These are phyloP conservation scores for Scarus forsteni DNA, from an alignment of 2,797 vertebrate species.

Conservation along the genomic window DNA sequence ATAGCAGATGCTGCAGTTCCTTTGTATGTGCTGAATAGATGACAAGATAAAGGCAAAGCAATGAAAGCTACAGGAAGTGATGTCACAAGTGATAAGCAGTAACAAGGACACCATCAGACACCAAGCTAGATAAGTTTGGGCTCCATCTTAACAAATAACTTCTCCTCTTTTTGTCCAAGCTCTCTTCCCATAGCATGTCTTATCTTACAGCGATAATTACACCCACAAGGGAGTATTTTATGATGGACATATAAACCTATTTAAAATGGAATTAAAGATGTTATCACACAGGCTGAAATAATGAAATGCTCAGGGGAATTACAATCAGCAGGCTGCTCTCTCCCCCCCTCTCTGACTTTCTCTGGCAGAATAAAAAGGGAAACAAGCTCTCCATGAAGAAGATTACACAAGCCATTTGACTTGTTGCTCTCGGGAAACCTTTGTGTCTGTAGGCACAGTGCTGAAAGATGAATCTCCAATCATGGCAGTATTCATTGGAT, in stretches of 20 bases:
- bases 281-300: conserved; percentile 78
- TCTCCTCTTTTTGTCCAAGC: conserved; percentile 77
- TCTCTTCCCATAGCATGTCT: conserved; percentile 72
- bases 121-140: conserved; percentile 69
- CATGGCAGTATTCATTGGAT: conserved; percentile 32
- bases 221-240: conserved; percentile 82
- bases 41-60: conserved; percentile 73
- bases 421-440: conserved; percentile 64
- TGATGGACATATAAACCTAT: conserved; percentile 85
- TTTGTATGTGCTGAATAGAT: conserved; percentile 74
- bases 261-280: conserved; percentile 88
- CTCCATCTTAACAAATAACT: conserved; percentile 74
- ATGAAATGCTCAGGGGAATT: conserved; percentile 81
- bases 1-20: conserved; percentile 56
- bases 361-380: conserved; percentile 64
- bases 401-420: conserved; percentile 72
- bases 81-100: conserved; percentile 78
- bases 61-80: conserved; percentile 79
- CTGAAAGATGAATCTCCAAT: conserved; percentile 55
- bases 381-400: conserved; percentile 59
- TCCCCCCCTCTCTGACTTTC: conserved; percentile 27
- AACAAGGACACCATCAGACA: conserved; percentile 75
- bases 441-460: conserved; percentile 29
- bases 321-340: conserved; percentile 62
- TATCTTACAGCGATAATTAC: conserved; percentile 82